Conservation (phyloP, 2,113 vertebrate species). For the Stegostoma tigrinum region DNA sequence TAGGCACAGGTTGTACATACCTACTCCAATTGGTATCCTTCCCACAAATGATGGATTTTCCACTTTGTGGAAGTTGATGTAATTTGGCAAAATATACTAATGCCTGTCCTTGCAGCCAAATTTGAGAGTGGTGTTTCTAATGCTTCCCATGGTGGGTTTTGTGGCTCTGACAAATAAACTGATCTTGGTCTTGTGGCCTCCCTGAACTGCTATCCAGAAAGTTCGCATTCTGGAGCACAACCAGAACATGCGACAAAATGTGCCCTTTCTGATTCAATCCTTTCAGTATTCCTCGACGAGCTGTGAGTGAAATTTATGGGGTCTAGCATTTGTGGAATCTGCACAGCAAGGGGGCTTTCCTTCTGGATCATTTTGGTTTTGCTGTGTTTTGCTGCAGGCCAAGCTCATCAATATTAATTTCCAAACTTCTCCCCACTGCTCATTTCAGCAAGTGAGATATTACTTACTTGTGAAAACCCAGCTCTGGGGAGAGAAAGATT, state of each 20-base stretch:
- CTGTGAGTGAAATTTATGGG: neutral
- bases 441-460: neutral
- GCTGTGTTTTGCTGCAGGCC: neutral
- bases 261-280: neutral
- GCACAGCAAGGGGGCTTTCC: neutral
- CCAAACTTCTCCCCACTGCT: neutral
- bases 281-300: neutral
- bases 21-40: neutral
- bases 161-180: neutral
- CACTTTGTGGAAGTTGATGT: neutral
- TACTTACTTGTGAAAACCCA: neutral
- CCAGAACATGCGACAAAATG: neutral
- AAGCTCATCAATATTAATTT: neutral
- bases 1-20: neutral
- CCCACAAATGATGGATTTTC: slow-evolving; percentile 8
- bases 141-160: neutral
- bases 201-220: neutral
- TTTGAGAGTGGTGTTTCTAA: neutral
- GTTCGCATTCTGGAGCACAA: neutral
- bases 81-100: neutral
- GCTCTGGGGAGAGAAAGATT: slow-evolving; percentile 11
- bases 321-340: neutral
- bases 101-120: neutral
- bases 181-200: neutral
- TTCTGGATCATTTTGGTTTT: neutral